Evolutionary conservation across 2,888 invertebrate species (phyloP).

Genomic region (Agrochola lota): DNA sequence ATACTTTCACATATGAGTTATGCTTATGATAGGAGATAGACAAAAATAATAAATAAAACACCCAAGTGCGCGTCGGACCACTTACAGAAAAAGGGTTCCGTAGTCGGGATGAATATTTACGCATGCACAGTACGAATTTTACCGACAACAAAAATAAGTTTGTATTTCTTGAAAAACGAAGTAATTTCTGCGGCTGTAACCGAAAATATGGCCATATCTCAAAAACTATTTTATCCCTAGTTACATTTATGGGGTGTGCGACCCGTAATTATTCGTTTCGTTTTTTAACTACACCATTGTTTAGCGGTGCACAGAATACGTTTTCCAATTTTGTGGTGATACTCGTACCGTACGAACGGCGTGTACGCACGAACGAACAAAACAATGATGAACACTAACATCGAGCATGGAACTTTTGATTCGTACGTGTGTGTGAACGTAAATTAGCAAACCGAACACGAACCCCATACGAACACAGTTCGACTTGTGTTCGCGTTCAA

Average conservation of each 20-base stretch:
- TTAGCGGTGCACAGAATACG: neutral
- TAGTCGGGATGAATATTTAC: neutral
- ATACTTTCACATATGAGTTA: conserved; percentile 9
- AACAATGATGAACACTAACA: too few species aligned
- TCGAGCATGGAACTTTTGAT: too few species aligned
- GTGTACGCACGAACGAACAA: too few species aligned
- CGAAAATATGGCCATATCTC: too few species aligned
- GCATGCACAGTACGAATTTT: neutral
- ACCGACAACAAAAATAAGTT: neutral
- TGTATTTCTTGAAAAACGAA: neutral
- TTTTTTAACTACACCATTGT: neutral
- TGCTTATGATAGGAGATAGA: neutral
- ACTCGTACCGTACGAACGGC: too few species aligned
- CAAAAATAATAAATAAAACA: neutral
- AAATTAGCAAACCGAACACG: too few species aligned
- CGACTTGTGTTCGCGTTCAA: too few species aligned
- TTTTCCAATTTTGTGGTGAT: neutral
- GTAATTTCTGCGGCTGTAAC: neutral
- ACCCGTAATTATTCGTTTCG: neutral
- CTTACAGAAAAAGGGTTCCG: neutral
- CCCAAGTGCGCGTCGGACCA: neutral
- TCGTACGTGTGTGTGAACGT: too few species aligned
- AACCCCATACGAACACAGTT: too few species aligned
- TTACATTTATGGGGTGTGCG: neutral
- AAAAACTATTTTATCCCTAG: neutral